Base-by-base conservation (phyloP, 1,140 invertebrate species). In the Hypsibius dujardini region DNA sequence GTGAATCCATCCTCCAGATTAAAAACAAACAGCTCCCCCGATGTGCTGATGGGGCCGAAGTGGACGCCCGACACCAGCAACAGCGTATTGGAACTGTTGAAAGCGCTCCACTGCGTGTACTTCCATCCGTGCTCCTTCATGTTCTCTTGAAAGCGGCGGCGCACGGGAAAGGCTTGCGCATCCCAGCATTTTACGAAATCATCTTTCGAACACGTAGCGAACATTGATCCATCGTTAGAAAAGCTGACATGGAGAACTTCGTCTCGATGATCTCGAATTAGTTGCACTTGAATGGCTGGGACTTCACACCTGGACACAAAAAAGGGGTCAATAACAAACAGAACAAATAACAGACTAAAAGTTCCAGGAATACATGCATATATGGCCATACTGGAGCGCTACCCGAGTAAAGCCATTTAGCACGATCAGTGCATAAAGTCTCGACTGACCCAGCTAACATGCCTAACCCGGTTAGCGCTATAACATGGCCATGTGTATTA, bases 171-270 rank as follows among this genome's bases (percentile, higher is more conserved):
- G 46, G 72, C 70, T 47, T 15, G 28, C 42, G 71, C 40, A n/a
- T 50, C 7, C 56, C 72, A 72, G 73, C 47, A 70, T 78, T 79
- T 79, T 56, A 81, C 77, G 72, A 74, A 79, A 0, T 80, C 79
- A 76, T 81, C 90, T 80, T 92, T 92, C 1, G 89, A 91, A 76
- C 87, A 88, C 2, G 90, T 90, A 28, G 89, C 87, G 82, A 92
- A 92, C 84, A 89, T 87, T 78, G 86, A 84, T 1, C 90, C 90
- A 83, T 91, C 88, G 77, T 92, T 88, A 0, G 90, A 87, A 79
- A 90, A 92, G 76, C 88, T 89, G 47, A 92, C 88, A 79, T 92
- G 90, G 67, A 92, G 81, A 47, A 92, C 90, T 81, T 90, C 87
- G 81, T 90, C 82, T 59, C 83, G 80, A 78, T 90, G 86, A 59